Percentiles rank a stretch among this genome's conserved stretches.
These are phyloP conservation scores for Tyto alba DNA, from an alignment of 2,113 vertebrate genomes.

Conservation along the genomic window DNA sequence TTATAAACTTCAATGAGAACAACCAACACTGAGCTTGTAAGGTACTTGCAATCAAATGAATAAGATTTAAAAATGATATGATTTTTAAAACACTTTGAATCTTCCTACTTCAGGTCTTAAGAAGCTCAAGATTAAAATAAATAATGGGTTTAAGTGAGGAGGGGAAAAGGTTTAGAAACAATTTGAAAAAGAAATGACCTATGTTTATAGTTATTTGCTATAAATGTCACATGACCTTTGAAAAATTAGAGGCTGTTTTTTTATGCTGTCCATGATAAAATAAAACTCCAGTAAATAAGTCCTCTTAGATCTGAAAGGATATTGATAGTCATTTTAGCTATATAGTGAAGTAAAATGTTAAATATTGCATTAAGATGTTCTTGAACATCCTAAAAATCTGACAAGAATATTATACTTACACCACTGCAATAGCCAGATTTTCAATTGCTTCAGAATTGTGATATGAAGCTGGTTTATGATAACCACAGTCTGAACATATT, in stretches of 20 bases:
- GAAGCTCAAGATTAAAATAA: constrained; percentile 68
- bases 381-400: not conserved
- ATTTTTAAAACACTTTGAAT: constrained; percentile 68
- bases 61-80: constrained; percentile 63
- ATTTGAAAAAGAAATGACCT: constrained; percentile 53
- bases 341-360: not conserved
- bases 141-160: constrained; percentile 49
- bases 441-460: not conserved
- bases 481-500: not conserved
- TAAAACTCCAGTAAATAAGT: not conserved
- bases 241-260: constrained; percentile 7
- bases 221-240: constrained; percentile 52
- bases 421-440: not conserved
- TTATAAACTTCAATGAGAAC: constrained; percentile 74
- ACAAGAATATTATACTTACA: not conserved
- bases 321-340: not conserved
- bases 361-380: not conserved
- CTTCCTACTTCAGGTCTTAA: constrained; percentile 56
- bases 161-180: constrained; percentile 47
- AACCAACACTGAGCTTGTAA: constrained; percentile 68
- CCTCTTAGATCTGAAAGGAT: not conserved
- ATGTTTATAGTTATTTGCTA: constrained; percentile 28
- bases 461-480: not conserved
- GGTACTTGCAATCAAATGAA: constrained; percentile 70
- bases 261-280: not conserved